phyloP scores from a whole-genome alignment of 2,113 vertebrate species.

The Electrona antarctica region DNA sequence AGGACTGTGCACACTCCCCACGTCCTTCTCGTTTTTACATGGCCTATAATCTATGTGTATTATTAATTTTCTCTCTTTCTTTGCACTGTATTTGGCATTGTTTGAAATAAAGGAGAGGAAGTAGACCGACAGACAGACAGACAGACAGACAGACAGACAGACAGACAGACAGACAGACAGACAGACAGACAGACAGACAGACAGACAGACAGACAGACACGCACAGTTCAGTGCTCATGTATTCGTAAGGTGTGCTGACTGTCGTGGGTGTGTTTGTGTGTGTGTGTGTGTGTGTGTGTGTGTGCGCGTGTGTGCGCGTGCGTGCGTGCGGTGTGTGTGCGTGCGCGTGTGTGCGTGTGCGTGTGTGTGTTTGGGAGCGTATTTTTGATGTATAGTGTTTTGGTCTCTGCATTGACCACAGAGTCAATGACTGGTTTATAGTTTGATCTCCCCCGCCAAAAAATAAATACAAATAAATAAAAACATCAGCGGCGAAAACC shows the following conservation, averaged over 20 bases:
- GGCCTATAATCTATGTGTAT: no score
- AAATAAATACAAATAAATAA: no score
- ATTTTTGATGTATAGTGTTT: not conserved
- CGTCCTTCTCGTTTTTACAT: no score
- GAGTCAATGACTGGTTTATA: no score
- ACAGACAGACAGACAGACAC: not conserved
- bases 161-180: not conserved
- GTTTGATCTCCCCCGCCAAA: no score
- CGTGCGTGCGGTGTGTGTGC: no score
- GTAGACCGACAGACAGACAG: not conserved
- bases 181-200: not conserved
- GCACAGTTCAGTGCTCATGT: no score
- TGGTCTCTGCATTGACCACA: no score
- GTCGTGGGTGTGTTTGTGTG: no score
- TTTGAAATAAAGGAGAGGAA: not conserved
- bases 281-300: no score
- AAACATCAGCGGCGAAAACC: no score
- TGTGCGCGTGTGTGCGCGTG: no score
- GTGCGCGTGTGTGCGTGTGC: not conserved
- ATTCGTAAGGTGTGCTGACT: not conserved
- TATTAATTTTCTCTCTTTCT: not conserved
- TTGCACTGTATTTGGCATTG: not conserved
- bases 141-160: not conserved
- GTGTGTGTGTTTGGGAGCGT: conserved; percentile 14
- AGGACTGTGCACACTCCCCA: not conserved